Evolutionary conservation across 1,140 invertebrate genomes (phyloP).

Genomic region (Panagrolaimus sp.): DNA sequence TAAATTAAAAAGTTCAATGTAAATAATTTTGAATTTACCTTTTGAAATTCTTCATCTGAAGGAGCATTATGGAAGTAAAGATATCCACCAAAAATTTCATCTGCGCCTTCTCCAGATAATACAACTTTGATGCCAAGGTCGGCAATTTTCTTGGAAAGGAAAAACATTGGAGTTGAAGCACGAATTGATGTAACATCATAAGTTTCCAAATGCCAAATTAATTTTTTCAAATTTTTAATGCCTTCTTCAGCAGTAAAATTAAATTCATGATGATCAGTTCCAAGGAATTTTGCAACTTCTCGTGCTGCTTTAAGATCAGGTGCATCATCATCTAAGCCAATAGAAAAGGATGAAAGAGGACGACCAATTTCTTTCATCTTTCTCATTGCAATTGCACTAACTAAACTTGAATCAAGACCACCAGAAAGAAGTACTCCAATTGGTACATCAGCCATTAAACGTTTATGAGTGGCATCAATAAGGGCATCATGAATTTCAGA

Average conservation of each 20-base stretch:
- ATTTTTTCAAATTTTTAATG: constrained; percentile 39
- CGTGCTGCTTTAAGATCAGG: constrained; percentile 55
- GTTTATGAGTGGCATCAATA: constrained; percentile 47
- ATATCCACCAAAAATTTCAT: constrained; percentile 58
- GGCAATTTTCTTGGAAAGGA: constrained; percentile 50
- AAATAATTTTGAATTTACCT: constrained; percentile 35
- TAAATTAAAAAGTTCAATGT: neutral
- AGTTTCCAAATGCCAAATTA: constrained; percentile 56
- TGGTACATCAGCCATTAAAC: constrained; percentile 57
- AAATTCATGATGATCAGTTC: constrained; percentile 55
- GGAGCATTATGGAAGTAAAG: constrained; percentile 58
- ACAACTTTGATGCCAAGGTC: constrained; percentile 55
- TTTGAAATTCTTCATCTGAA: constrained; percentile 54
- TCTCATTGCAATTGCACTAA: constrained; percentile 51
- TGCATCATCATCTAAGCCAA: constrained; percentile 48
- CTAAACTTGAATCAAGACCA: constrained; percentile 54
- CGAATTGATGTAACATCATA: constrained; percentile 57
- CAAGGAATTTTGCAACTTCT: constrained; percentile 49
- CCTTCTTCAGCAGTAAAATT: constrained; percentile 54
- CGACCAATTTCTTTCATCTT: constrained; percentile 40
- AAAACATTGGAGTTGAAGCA: constrained; percentile 56
- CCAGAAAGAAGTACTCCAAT: constrained; percentile 55
- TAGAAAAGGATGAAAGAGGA: constrained; percentile 49
- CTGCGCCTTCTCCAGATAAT: constrained; percentile 56
- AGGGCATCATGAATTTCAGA: constrained; percentile 35